These are phyloP conservation scores for Piscicola geometra DNA, from an alignment of 2,888 invertebrate species.

Conservation along the genomic window DNA sequence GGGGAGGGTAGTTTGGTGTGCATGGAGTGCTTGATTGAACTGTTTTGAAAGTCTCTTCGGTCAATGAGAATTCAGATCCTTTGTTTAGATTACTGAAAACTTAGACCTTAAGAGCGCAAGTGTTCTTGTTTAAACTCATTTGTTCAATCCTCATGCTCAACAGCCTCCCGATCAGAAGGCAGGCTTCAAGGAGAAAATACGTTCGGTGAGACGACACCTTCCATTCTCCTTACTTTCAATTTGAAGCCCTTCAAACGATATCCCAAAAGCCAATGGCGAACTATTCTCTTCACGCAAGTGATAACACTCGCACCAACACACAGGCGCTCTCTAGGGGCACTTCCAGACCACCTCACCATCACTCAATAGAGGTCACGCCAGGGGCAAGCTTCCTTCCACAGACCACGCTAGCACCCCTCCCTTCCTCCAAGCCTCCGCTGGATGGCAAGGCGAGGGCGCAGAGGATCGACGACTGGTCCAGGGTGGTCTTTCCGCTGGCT, in stretches of 20 bases:
- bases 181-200: not conserved
- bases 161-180: not conserved
- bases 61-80: too few species aligned
- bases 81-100: not conserved
- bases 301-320: too few species aligned
- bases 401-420: constrained; percentile 13
- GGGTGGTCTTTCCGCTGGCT: constrained; percentile 27
- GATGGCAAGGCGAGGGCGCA: constrained; percentile 34
- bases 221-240: not conserved
- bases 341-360: not conserved
- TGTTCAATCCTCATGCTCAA: not conserved
- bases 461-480: constrained; percentile 27
- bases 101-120: too few species aligned
- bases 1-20: not conserved
- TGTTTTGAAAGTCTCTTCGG: not conserved
- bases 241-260: not conserved
- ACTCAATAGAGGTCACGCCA: not conserved
- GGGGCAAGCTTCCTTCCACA: constrained; percentile 13
- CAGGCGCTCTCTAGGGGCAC: not conserved
- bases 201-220: not conserved
- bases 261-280: too few species aligned
- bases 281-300: too few species aligned
- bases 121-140: too few species aligned
- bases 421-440: not conserved
- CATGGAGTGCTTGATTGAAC: too few species aligned